Evolutionary conservation across 1,140 invertebrate genomes (phyloP), one percentile per base, ranked within the genome.

Genomic region (Delia radicum): DNA sequence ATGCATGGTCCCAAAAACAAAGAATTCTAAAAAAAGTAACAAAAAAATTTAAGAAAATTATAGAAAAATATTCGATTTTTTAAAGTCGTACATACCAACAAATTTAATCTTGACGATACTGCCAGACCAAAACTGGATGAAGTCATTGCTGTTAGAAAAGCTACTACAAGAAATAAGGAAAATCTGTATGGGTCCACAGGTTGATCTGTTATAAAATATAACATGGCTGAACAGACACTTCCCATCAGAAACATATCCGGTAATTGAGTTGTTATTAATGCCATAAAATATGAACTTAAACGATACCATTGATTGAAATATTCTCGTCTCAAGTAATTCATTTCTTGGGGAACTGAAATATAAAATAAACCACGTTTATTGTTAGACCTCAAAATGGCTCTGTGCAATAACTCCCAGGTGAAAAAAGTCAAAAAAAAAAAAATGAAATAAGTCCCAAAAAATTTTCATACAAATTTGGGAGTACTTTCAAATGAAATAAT

Each of bases 251-350:
- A 86, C 87, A 95, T 91, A 0, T 87, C 80, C 5, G 93, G 93
- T 27, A 94, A 87, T 29, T 90, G 90, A 0, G 95, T 91, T 72
- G 95, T 83, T 0, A 94, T 93, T 79, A 95, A 90, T 0, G 96
- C 96, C 8, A 93, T 90, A 85, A 95, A 98, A 83, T 98, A 98
- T 0, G 96, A 92, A 81, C 94, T 94, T 15, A 98, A 85, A 29
- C 93, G 92, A 86, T 98, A 98, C 96, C 96, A 98, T 78, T 94
- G 91, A 85, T 98, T 98, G 80, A 97, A 94, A 82, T 97, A 93
- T 87, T 98, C 97, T 74, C 96, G 88, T 79, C 95, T 94, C 77
- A 98, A 88, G 4, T 96, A 89, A 69, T 92, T 91, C 71, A 97
- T 93, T 88, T 98, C 95, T 27, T 91, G 89, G 0, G 96, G 96